Conservation (phyloP, 2,797 vertebrate species). For the Numenius phaeopus region DNA sequence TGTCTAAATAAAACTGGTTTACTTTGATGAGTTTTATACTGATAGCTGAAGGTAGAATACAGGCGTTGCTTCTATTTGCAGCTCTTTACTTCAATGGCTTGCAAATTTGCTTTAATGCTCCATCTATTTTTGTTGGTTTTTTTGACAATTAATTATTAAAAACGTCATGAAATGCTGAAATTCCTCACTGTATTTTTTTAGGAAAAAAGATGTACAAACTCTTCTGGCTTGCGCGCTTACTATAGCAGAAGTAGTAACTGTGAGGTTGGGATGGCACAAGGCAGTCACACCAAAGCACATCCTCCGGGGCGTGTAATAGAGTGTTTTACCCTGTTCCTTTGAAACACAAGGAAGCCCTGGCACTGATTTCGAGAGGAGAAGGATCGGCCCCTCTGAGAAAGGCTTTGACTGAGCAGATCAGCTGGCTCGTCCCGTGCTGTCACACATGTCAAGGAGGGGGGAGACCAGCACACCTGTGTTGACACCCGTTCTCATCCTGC, state of each 20-base stretch:
- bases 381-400: background rate
- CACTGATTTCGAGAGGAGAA: background rate
- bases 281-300: background rate
- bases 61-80: slow-evolving; percentile 38
- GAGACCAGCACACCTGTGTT: background rate
- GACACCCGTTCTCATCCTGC: background rate
- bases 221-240: background rate
- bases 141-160: slow-evolving; percentile 60
- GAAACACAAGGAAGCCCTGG: background rate
- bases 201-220: background rate
- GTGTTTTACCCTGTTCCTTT: background rate
- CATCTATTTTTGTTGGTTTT: slow-evolving; percentile 27
- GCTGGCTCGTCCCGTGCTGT: background rate
- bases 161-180: background rate
- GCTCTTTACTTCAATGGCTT: slow-evolving; percentile 51
- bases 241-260: background rate
- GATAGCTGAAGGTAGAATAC: slow-evolving; percentile 51
- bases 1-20: slow-evolving; percentile 78
- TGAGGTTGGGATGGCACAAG: background rate
- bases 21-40: slow-evolving; percentile 74
- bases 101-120: slow-evolving; percentile 49
- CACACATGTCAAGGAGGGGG: background rate
- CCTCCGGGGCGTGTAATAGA: background rate
- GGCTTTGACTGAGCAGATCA: background rate
- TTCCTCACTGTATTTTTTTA: background rate